Base-by-base conservation (phyloP, 1,140 invertebrate genomes). In the Uloborus diversus region DNA sequence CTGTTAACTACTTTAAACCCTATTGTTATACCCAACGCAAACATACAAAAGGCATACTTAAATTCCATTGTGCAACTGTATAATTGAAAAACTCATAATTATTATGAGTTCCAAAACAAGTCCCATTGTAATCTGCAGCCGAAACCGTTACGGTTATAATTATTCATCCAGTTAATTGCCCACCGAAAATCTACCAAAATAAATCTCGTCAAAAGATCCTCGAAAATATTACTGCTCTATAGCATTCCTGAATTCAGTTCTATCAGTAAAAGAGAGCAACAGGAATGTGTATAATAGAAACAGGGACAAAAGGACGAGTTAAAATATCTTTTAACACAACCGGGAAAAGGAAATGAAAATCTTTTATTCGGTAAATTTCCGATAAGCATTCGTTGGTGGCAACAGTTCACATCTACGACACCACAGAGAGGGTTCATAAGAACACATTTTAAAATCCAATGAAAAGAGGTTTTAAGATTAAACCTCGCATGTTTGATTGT, bases 271-370 rank as follows among this genome's bases (percentile, higher is more conserved):
- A 42, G 37, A 13, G 9, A 17, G 37, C 37, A 42, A 42, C 37
- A 42, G 37, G 17, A 42, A 42, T 42, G 37, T n/a, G n/a, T 17
- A 42, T 17, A 42, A 42, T 42, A 42, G 37, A 69, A 9, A 56
- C 7, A 20, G 14, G 3, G n/a, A 73, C 69, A 75, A 75, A 75
- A 35, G 42, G 14, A 51, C n/a, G 51, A 75, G 57, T 59, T 64
- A 64, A 64, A 75, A 75, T 75, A 75, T 75, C 57, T 61, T 75
- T 35, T 27, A 25, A 42, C 13, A 23, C 25, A 28, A 20, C 57
- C 71, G 71, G 71, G 64, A 73, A 75, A 35, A 75, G 71, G 71
- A 75, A 75, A 75, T 75, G 64, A 59, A 75, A 75, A 75, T 75
- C 71, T 75, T 75, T 75, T 75, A 75, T 75, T 75, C 71, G 35